Evolutionary conservation across 2,797 vertebrate genomes (phyloP).

Genomic region (Peromyscus nudipes): DNA sequence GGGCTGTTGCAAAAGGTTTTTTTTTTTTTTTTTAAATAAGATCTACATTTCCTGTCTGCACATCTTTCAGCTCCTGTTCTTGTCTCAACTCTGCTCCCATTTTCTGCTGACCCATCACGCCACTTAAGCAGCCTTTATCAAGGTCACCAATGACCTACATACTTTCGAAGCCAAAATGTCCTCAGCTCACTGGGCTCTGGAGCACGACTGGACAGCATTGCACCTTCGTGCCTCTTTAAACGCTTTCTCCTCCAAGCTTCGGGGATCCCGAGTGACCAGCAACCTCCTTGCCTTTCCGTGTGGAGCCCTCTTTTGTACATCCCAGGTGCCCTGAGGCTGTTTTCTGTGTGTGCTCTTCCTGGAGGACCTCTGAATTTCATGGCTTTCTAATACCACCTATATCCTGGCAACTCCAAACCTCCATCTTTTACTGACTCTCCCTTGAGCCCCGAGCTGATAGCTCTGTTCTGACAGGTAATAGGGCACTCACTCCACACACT

Average conservation of each 20-base stretch:
- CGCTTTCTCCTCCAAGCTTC: background rate
- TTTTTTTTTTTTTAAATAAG: background rate
- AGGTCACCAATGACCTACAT: background rate
- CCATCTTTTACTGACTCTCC: background rate
- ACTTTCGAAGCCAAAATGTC: conserved; percentile 13
- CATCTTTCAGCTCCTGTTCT: background rate
- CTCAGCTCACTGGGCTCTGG: background rate
- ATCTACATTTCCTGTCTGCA: background rate
- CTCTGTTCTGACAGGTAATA: background rate
- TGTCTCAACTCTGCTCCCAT: background rate
- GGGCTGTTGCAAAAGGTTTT: background rate
- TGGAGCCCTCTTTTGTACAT: background rate
- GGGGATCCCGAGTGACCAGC: background rate
- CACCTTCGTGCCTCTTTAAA: background rate
- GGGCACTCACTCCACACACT: background rate
- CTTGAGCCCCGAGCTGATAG: conserved; percentile 27
- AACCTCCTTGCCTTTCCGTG: background rate
- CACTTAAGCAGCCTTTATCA: conserved; percentile 39
- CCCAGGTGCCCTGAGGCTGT: background rate
- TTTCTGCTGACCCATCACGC: conserved; percentile 17
- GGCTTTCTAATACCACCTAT: background rate
- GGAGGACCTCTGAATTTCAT: background rate
- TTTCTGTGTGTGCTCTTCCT: background rate
- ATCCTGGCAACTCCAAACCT: conserved; percentile 17
- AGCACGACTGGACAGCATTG: background rate